phyloP scores from a whole-genome alignment of 2,797 vertebrate species.

The Cygnus olor region DNA sequence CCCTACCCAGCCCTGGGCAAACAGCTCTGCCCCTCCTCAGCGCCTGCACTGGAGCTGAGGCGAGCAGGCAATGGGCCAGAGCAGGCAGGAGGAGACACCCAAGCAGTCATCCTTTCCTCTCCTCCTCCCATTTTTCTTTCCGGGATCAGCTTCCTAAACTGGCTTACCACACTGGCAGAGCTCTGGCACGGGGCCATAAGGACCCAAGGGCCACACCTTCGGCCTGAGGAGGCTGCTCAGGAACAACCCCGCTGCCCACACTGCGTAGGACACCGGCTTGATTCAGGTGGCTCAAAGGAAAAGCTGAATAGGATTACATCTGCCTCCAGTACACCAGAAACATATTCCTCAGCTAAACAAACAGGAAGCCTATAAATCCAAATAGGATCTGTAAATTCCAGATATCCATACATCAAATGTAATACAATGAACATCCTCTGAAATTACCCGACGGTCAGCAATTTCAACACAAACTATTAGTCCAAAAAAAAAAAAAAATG shows the following conservation, averaged over 20 bases:
- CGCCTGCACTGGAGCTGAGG: neutral
- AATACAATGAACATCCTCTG: neutral
- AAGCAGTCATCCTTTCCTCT: neutral
- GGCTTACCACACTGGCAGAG: neutral
- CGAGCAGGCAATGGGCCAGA: neutral
- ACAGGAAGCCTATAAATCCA: neutral
- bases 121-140: neutral
- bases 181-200: accelerated
- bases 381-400: neutral
- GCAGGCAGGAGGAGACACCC: neutral
- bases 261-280: accelerated
- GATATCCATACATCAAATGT: neutral
- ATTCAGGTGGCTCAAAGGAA: neutral
- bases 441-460: neutral
- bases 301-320: neutral
- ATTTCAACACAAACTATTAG: neutral
- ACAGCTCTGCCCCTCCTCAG: neutral
- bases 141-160: neutral
- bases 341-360: neutral
- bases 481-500: neutral
- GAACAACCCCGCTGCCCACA: neutral
- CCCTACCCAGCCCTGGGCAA: neutral
- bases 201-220: accelerated
- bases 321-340: neutral
- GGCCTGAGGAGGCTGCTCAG: neutral